phyloP scores from a whole-genome alignment of 2,113 vertebrate species.

The Collichthys lucidus region DNA sequence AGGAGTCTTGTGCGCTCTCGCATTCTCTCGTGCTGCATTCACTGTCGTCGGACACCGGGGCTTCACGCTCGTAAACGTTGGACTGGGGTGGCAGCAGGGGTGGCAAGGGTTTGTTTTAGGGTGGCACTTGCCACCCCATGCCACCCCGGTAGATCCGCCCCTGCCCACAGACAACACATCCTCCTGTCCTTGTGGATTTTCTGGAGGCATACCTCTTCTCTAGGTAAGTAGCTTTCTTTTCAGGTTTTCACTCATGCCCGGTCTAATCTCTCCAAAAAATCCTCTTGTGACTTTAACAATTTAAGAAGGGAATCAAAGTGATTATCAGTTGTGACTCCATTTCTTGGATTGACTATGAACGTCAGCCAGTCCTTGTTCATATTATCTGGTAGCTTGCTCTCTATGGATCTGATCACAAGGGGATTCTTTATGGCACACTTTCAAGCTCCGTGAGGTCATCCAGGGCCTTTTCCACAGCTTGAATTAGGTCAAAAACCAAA shows the following conservation, averaged over 20 bases:
- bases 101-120: too few relatives aligned
- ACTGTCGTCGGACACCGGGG: too few relatives aligned
- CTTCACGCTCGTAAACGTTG: too few relatives aligned
- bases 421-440: constrained; percentile 19
- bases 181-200: neutral
- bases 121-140: too few relatives aligned
- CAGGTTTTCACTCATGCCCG: neutral
- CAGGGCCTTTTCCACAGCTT: constrained; percentile 9
- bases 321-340: neutral
- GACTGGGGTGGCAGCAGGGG: too few relatives aligned
- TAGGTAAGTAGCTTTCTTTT: neutral
- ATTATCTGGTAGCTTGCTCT: constrained; percentile 25
- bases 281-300: neutral
- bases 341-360: neutral
- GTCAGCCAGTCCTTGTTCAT: constrained; percentile 21
- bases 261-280: neutral
- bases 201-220: neutral
- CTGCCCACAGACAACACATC: constrained; percentile 7
- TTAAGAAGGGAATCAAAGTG: neutral
- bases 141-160: too few relatives aligned
- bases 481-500: too few relatives aligned
- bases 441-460: neutral
- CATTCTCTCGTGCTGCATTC: too few relatives aligned
- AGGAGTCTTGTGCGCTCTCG: too few relatives aligned
- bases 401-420: neutral